phyloP scores from a whole-genome alignment of 2,888 invertebrate species.

The Sabatieria punctata region DNA sequence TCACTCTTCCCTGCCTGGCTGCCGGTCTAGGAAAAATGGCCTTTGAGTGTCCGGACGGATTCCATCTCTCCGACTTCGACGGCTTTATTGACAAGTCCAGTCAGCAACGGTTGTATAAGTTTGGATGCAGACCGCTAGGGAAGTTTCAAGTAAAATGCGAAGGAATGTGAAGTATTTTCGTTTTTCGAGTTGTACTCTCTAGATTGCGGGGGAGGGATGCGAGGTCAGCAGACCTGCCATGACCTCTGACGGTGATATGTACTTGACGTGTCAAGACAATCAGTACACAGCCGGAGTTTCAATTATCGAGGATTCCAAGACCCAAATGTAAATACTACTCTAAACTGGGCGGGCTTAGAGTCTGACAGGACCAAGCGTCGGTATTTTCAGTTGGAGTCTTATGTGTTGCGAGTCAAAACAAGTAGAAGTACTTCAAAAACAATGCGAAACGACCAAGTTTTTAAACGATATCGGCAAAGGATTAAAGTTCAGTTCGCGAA shows the following conservation, averaged over 20 bases:
- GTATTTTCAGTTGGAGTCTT: not conserved
- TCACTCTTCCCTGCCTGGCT: too few species aligned
- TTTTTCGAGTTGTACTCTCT: too few species aligned
- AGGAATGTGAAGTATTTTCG: too few species aligned
- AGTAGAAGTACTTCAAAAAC: not conserved
- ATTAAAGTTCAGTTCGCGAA: not conserved
- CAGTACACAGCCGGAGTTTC: not conserved
- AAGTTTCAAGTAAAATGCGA: too few species aligned
- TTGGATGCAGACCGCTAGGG: not conserved
- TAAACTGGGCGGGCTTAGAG: not conserved
- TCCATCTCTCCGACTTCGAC: conserved; percentile 2
- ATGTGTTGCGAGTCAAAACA: not conserved
- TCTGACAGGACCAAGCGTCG: not conserved
- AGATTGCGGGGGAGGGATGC: not conserved
- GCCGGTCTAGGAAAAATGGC: too few species aligned
- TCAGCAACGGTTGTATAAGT: not conserved
- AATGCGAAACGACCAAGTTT: not conserved
- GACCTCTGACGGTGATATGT: not conserved
- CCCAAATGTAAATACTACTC: not conserved
- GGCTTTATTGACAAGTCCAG: not conserved
- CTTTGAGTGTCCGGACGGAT: conserved; percentile 2
- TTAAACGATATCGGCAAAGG: not conserved
- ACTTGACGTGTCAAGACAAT: not conserved
- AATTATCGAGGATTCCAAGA: not conserved
- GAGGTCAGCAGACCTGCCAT: not conserved